Conservation (phyloP, 2,113 vertebrate species). For the Orientallactaga bullata region DNA sequence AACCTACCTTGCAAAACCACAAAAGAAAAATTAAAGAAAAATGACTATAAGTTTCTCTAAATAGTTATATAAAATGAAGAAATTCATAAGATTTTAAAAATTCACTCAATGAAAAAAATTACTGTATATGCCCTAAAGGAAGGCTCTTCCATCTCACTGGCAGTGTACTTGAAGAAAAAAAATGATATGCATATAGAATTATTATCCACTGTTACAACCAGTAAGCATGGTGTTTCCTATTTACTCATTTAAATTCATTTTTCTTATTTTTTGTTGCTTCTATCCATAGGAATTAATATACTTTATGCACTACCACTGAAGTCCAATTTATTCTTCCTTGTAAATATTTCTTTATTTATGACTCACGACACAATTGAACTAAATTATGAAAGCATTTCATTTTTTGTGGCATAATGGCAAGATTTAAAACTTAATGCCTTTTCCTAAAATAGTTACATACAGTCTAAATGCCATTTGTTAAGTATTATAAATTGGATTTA, state of each 20-base stretch:
- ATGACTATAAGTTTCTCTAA: too few relatives aligned
- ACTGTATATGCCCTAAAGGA: background rate
- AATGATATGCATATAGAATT: background rate
- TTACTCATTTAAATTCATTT: background rate
- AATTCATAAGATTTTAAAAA: background rate
- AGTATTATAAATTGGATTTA: background rate
- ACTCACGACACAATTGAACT: slow-evolving; percentile 23
- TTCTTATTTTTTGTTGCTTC: background rate
- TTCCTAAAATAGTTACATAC: background rate
- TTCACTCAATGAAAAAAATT: background rate
- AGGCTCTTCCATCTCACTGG: background rate
- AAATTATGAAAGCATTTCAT: background rate
- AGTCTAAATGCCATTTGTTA: background rate
- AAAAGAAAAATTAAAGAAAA: too few relatives aligned
- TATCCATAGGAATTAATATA: background rate
- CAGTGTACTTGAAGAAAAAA: background rate
- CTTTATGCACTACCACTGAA: background rate
- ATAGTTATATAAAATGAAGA: background rate
- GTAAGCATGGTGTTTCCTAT: background rate
- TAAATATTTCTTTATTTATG: slow-evolving; percentile 16
- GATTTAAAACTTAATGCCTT: background rate
- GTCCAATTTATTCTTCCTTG: background rate
- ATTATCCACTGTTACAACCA: background rate
- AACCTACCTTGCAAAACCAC: too few relatives aligned
- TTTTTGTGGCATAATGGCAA: background rate